phyloP scores from a whole-genome alignment of 1,140 invertebrate genomes.

The Platyscapa corneri region DNA sequence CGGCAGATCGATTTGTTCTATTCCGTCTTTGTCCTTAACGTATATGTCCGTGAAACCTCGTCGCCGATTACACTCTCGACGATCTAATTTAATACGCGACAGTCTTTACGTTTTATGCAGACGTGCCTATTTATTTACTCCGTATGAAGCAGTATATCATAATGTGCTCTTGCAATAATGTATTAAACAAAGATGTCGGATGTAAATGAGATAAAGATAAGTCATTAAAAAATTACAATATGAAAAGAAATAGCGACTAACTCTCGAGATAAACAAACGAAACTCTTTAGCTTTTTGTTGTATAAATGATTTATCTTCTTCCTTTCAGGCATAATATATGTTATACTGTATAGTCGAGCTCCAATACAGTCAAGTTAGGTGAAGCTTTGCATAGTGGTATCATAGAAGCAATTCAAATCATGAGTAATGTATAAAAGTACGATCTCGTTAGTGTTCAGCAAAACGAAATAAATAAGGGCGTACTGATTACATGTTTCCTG shows the following conservation, averaged over 20 bases:
- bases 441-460: constrained; percentile 1
- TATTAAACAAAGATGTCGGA: background rate
- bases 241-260: constrained; percentile 10
- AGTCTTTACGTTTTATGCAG: background rate
- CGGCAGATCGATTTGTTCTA: constrained; percentile 56
- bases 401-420: background rate
- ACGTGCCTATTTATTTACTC: background rate
- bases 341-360: background rate
- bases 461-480: background rate
- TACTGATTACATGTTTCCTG: no score
- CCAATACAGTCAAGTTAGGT: background rate
- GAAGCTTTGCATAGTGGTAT: background rate
- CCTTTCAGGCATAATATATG: background rate
- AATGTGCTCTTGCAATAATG: background rate
- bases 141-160: background rate
- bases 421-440: constrained; percentile 17
- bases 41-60: background rate
- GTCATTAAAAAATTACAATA: background rate
- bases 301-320: background rate
- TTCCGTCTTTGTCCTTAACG: constrained; percentile 16
- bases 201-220: background rate
- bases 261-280: background rate
- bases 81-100: background rate
- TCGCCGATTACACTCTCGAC: background rate
- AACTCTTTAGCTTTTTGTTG: background rate